These are phyloP conservation scores for Aurelia sp. DNA, from an alignment of 30 jellyfish, hydroid and myxozoan genomes.

Conservation along the genomic window DNA sequence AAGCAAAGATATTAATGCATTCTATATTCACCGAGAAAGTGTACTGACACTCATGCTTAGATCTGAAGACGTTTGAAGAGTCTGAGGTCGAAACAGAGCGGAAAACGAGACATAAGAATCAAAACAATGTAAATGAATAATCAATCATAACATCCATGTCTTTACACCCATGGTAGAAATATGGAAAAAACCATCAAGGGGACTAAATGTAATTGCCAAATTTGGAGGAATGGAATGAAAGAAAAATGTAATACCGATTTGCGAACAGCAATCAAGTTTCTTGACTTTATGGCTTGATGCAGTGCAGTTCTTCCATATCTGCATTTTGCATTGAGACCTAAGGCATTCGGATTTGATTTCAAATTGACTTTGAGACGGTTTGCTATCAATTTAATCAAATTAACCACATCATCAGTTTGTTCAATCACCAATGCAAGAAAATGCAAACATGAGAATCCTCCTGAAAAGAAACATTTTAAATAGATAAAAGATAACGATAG, in stretches of 20 bases:
- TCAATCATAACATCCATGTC: too few relatives aligned
- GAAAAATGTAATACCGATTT: neutral
- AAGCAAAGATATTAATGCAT: too few relatives aligned
- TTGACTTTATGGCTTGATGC: constrained; percentile 23
- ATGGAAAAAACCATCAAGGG: neutral
- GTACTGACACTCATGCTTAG: too few relatives aligned
- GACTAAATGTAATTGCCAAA: too few relatives aligned
- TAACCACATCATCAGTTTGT: neutral
- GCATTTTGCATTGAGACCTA: constrained; percentile 15
- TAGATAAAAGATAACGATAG: too few relatives aligned
- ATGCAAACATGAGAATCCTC: constrained; percentile 32
- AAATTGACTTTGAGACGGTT: neutral
- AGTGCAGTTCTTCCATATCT: constrained; percentile 58
- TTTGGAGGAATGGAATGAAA: neutral
- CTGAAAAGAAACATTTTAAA: neutral
- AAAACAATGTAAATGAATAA: too few relatives aligned
- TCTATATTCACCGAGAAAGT: too few relatives aligned
- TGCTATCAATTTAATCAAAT: neutral
- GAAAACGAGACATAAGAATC: too few relatives aligned
- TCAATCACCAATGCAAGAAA: constrained; percentile 22
- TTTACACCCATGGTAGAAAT: neutral
- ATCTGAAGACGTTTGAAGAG: too few relatives aligned
- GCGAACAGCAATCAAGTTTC: neutral
- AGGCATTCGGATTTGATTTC: neutral
- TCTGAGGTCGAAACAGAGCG: too few relatives aligned